Percentiles rank a stretch among this genome's conserved stretches.
phyloP scores from a whole-genome alignment of 2,797 vertebrate genomes.

The Macrochelys suwanniensis region DNA sequence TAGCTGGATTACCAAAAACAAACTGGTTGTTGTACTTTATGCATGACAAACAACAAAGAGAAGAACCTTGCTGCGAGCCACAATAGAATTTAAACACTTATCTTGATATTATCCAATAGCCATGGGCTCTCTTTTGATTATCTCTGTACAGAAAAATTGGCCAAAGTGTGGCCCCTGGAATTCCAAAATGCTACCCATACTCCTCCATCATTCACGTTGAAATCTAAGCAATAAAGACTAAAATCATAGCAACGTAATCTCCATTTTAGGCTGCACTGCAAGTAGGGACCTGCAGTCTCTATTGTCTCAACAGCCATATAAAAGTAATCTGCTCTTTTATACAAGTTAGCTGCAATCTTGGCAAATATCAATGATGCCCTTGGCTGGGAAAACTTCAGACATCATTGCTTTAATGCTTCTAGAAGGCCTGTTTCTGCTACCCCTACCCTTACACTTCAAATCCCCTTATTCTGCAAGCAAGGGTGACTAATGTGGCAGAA shows the following conservation, averaged over 20 bases:
- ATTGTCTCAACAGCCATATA: not conserved
- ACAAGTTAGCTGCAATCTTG: not conserved
- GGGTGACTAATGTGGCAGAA: accelerated
- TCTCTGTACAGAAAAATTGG: not conserved
- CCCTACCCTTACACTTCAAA: not conserved
- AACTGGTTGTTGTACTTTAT: not conserved
- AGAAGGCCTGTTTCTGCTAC: constrained; percentile 6
- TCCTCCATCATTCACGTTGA: not conserved
- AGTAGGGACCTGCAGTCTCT: not conserved
- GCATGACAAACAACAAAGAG: constrained; percentile 35
- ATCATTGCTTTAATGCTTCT: not conserved
- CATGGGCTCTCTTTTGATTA: not conserved
- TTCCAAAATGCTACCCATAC: not conserved
- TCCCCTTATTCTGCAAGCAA: not conserved
- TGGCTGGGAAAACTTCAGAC: not conserved
- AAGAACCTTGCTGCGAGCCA: constrained; percentile 2
- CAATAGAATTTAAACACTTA: constrained; percentile 8
- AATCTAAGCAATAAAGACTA: not conserved
- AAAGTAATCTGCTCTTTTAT: not conserved
- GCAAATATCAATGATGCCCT: not conserved
- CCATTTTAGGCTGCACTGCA: not conserved
- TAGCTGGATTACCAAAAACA: not conserved
- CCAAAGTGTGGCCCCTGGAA: not conserved
- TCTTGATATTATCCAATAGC: not conserved
- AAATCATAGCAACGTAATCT: not conserved